Evolutionary conservation across 2,888 invertebrate genomes (phyloP), one percentile per base, ranked within the genome.

Genomic region (Ethmia dodecea): DNA sequence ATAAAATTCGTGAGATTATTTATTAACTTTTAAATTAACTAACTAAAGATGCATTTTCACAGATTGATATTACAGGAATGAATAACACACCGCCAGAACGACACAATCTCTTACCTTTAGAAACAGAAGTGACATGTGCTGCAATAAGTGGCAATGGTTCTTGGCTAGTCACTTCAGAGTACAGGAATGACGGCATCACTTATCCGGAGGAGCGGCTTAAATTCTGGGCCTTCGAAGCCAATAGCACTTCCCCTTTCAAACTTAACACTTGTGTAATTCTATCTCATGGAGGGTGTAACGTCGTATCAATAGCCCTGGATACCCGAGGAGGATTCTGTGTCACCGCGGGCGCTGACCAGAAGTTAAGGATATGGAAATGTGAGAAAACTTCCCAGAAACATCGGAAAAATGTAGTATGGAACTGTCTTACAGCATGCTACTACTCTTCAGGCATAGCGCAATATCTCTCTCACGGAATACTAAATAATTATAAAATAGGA

Each of bases 131-230:
- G 5, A 75, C 77, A 0, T 83, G 81, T 42, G 78, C 75, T 0
- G 75, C 79, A 0, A 67, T 81, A 14, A 77, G 72, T 37, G 73
- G 69, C 0, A 60, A 75, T 24, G 78, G 83, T 0, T 45, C 51
- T 0, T 84, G 80, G 78, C 70, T 86, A 0, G 80, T 75, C 28
- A 86, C 84, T 0, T 84, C 84, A 0, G 83, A 86, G 39, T 86
- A 83, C 47, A 62, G 84, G 37, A 74, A 80, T 40, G 84, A 86
- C 15, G 78, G 79, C n/a, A 43, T 64, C 24, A 65, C 55, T 20
- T 83, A 77, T 43, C 79, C 84, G 0, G 84, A 86, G 40, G 86
- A 86, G 40, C 71, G 69, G 41, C 65, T 86, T 1, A 86, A 86
- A 42, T 86, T 86, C 56, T 86, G 84, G 83, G 29, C 43, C 1